Percentiles rank a stretch among this genome's conserved stretches.
These are phyloP conservation scores for Zalophus californianus DNA, from an alignment of 2,797 vertebrate species.

Conservation along the genomic window DNA sequence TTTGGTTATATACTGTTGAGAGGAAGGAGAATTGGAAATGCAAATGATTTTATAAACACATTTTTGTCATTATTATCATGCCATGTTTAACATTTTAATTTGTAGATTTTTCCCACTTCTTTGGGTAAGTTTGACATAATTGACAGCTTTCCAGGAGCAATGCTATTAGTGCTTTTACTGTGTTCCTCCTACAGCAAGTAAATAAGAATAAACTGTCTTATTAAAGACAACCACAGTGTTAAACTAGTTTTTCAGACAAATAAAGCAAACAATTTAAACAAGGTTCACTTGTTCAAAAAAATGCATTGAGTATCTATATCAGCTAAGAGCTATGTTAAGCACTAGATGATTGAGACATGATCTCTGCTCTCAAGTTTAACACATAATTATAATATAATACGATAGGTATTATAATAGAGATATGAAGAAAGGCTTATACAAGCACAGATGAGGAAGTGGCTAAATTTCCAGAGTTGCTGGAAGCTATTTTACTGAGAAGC, in stretches of 20 bases:
- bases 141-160: background rate
- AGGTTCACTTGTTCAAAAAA: background rate
- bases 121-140: background rate
- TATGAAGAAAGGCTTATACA: background rate
- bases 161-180: background rate
- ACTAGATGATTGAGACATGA: background rate
- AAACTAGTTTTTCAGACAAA: conserved; percentile 56
- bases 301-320: background rate
- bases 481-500: background rate
- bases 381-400: background rate
- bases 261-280: conserved; percentile 27
- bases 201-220: conserved; percentile 11
- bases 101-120: background rate
- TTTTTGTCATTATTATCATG: conserved; percentile 32
- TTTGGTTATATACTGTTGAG: background rate
- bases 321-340: background rate
- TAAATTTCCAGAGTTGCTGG: background rate
- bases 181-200: background rate
- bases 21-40: conserved; percentile 45
- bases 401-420: background rate
- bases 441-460: background rate
- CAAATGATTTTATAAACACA: background rate
- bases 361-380: background rate
- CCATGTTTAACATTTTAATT: conserved; percentile 34
- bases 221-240: conserved; percentile 22